Percentiles rank a stretch among this genome's conserved stretches.
phyloP scores from a whole-genome alignment of 2,888 invertebrate genomes.

The Crepidodera aurea region DNA sequence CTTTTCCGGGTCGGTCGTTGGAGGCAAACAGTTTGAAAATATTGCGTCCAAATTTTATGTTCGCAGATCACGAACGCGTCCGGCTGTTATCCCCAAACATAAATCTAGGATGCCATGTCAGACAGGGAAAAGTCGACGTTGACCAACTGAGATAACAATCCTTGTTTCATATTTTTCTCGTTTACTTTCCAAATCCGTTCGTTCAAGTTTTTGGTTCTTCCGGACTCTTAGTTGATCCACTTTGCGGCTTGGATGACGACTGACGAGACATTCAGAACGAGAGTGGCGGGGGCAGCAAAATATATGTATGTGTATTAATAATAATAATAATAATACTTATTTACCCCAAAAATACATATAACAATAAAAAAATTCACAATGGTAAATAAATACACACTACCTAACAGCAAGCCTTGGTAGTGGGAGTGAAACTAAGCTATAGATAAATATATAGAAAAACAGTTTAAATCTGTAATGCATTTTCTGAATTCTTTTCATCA shows the following conservation, averaged over 20 bases:
- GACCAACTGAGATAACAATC: constrained; percentile 53
- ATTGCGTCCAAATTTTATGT: constrained; percentile 44
- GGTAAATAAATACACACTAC: too few species aligned
- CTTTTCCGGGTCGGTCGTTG: constrained; percentile 18
- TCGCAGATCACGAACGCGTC: constrained; percentile 53
- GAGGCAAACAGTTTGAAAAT: constrained; percentile 27
- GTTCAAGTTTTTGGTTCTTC: constrained; percentile 14
- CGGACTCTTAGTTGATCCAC: constrained; percentile 24
- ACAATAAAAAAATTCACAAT: too few species aligned
- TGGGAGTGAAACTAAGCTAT: too few species aligned
- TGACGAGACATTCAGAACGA: background rate
- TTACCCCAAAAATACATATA: too few species aligned
- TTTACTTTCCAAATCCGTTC: constrained; percentile 30
- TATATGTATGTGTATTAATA: too few species aligned
- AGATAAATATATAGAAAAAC: too few species aligned
- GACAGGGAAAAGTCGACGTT: constrained; percentile 48
- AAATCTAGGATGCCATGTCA: constrained; percentile 55
- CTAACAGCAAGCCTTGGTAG: too few species aligned
- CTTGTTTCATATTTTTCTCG: constrained; percentile 53
- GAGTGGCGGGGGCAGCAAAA: background rate
- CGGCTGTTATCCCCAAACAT: constrained; percentile 52
- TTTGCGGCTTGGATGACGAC: constrained; percentile 7
- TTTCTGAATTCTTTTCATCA: too few species aligned
- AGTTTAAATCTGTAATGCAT: too few species aligned
- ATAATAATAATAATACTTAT: too few species aligned